Conservation (phyloP, 2,113 vertebrate genomes). For the Chrysemys picta region DNA sequence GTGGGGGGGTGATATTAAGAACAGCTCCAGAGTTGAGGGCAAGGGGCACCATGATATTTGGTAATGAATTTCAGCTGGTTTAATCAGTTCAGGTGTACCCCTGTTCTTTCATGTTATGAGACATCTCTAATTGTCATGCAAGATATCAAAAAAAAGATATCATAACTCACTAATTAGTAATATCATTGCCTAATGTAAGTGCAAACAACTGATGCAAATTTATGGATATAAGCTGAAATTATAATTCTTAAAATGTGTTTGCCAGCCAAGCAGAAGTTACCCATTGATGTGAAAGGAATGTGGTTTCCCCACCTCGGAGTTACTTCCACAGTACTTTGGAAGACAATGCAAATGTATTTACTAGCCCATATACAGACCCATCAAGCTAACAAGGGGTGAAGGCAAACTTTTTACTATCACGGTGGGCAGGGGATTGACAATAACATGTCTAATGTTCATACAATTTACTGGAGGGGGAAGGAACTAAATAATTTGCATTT, state of each 20-base stretch:
- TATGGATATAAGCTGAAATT: background rate
- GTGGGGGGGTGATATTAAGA: background rate
- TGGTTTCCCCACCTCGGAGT: background rate
- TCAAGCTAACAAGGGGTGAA: background rate
- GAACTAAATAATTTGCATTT: background rate
- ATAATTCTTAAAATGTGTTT: background rate
- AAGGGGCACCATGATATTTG: background rate
- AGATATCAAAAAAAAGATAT: background rate
- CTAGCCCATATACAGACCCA: background rate
- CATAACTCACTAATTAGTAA: background rate
- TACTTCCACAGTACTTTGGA: background rate
- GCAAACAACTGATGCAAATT: background rate
- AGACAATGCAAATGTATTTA: background rate
- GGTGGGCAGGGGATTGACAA: background rate
- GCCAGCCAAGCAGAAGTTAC: background rate
- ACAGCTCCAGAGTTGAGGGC: background rate
- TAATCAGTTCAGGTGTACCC: background rate
- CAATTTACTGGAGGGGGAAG: background rate
- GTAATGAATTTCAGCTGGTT: background rate
- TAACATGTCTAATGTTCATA: background rate
- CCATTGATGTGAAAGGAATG: background rate
- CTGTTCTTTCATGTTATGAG: background rate
- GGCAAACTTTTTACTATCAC: background rate
- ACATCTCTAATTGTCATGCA: background rate
- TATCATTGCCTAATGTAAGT: background rate